Conservation (phyloP, 2,113 vertebrate species). For the Recurvirostra avosetta region DNA sequence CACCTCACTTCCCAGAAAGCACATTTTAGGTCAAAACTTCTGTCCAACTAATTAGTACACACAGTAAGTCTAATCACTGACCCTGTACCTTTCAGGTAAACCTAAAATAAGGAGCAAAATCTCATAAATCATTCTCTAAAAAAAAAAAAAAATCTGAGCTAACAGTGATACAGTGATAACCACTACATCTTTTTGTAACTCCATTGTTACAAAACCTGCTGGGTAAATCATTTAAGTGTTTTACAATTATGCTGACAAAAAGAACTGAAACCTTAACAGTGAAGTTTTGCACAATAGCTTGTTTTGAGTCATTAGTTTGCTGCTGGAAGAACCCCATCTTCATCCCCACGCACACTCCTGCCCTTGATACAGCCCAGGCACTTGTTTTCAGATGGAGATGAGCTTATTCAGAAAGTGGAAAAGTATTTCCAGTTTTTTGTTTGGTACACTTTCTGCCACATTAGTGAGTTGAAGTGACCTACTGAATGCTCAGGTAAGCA, state of each 20-base stretch:
- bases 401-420: neutral
- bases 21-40: neutral
- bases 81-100: neutral
- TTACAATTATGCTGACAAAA: neutral
- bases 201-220: neutral
- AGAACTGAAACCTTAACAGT: neutral
- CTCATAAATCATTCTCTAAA: neutral
- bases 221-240: neutral
- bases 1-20: neutral
- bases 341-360: neutral
- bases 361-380: neutral
- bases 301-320: neutral
- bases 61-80: neutral
- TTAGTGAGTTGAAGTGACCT: neutral
- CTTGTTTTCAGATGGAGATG: neutral
- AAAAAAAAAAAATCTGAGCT: neutral
- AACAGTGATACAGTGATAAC: neutral
- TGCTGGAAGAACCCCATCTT: neutral
- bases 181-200: neutral
- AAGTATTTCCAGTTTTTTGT: neutral
- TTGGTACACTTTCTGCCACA: neutral
- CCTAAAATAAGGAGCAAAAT: neutral
- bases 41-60: neutral
- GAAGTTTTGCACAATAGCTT: neutral
- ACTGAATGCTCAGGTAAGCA: neutral